Evolutionary conservation across 2,113 vertebrate species (phyloP), one percentile per base, ranked within the genome.

Genomic region (Asarcornis scutulata): DNA sequence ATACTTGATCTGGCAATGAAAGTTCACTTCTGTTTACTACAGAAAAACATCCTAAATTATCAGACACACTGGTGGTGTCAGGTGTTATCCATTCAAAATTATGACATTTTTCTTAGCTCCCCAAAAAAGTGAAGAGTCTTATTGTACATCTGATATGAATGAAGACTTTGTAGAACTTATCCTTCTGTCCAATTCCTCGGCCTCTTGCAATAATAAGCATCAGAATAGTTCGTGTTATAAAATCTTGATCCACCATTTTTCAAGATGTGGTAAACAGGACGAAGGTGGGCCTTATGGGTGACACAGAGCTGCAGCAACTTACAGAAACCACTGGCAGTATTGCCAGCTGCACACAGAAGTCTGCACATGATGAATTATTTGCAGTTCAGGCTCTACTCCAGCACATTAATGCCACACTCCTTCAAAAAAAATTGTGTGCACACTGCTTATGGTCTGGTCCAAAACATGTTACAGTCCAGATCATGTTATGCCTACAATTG

Each of bases 281-380:
- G 52, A 10, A 86, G 76, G 64, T 34, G 72, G 52, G 75, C 66
- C 95, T 58, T 91, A 75, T 0, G 0, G 62, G 67, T 34, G 48
- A 78, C 36, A 84, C 38, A 79, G 60, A 86, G 34, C 34, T 92
- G 86, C 53, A 88, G 91, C 66, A 96, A 91, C 83, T 76, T 31
- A 31, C 18, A 38, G 58, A 67, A 93, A 62, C 48, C 58, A 40
- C 44, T 46, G 71, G 84, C 63, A 80, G 27, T 8, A 40, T 34
- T 5, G 48, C 82, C 53, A 86, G 27, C 26, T n/a, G 38, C 25
- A 38, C 68, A 53, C 89, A 82, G 71, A 62, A 58, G 16, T 84
- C 68, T 88, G 55, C 56, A 58, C 23, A 42, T 26, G 64, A 89
- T 60, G 21, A 87, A 83, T 83, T 83, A 83, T 74, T 71, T 77